Base-by-base conservation (phyloP, 2,888 invertebrate species). In the Anoncus sp. region DNA sequence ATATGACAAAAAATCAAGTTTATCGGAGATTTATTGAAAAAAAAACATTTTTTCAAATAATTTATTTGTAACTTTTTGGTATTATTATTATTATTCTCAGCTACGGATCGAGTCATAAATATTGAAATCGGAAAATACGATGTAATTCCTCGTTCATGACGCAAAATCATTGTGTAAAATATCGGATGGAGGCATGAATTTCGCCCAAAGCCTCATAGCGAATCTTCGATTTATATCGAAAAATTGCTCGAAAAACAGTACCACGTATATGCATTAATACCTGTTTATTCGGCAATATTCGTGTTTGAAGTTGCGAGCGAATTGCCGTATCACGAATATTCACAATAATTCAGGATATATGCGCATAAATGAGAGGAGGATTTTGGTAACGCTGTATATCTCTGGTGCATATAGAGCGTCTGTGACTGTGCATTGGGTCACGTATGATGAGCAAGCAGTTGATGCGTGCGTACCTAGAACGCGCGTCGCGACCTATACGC, bases 371-470 rank as follows among this genome's bases (percentile, higher is more conserved):
- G 55, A 69, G 53, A n/a, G 43, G 75, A 31, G 67, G 62, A 47
- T 69, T 74, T 75, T 24, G 53, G 14, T n/a, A 53, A 53, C 18
- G 53, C 38, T 43, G 10, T 27, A 45, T 45, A 69, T 69, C 18
- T 27, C 40, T 60, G 49, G 43, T 16, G 20, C 18, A 43, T 53
- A 40, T 27, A 43, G 20, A 55, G 57, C n/a, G 55, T 55, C 55
- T 55, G 62, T 67, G 67, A 31, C 51, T 53, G 60, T 69, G 75
- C 75, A 75, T 75, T 69, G 69, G 75, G 75, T 75, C 67, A 75
- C 75, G 75, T 62, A 75, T 75, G 75, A 75, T 69, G 75, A 69
- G 75, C 75, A 69, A 75, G 75, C 75, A 62, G 75, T 69, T 75
- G 75, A 75, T 62, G 67, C 75, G 75, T 69, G 74, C 67, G 67